Conservation (phyloP, 2,797 vertebrate species). For the Thaleichthys pacificus region DNA sequence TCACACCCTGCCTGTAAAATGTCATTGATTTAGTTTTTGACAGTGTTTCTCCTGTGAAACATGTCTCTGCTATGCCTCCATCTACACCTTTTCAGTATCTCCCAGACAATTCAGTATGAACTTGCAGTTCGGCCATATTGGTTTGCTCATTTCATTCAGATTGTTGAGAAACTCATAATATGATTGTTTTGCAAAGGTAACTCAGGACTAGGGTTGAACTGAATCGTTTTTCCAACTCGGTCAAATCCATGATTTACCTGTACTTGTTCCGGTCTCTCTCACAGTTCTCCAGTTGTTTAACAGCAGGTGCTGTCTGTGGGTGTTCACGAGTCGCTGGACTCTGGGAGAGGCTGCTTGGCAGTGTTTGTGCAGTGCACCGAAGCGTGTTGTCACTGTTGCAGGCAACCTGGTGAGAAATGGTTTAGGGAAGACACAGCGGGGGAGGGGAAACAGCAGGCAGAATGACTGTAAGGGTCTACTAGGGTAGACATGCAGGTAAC, state of each 20-base stretch:
- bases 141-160: not conserved
- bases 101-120: not conserved
- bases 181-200: too few species aligned
- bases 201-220: too few species aligned
- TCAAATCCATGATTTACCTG: too few species aligned
- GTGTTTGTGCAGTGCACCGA: not conserved
- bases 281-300: too few species aligned
- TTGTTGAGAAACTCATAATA: not conserved
- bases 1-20: too few species aligned
- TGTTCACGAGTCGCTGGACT: not conserved
- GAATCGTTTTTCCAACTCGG: too few species aligned
- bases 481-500: too few species aligned
- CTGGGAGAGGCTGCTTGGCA: not conserved
- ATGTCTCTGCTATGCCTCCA: not conserved
- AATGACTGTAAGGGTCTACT: too few species aligned
- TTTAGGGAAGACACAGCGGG: not conserved
- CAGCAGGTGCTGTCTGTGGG: too few species aligned
- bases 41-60: not conserved
- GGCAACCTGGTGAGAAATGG: conserved; percentile 9
- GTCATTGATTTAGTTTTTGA: too few species aligned
- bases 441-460: not conserved
- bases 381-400: conserved; percentile 6
- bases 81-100: not conserved
- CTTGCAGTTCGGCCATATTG: not conserved
- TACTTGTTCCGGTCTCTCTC: too few species aligned